Evolutionary conservation across 2,888 invertebrate species (phyloP).

Genomic region (Myathropa florea): DNA sequence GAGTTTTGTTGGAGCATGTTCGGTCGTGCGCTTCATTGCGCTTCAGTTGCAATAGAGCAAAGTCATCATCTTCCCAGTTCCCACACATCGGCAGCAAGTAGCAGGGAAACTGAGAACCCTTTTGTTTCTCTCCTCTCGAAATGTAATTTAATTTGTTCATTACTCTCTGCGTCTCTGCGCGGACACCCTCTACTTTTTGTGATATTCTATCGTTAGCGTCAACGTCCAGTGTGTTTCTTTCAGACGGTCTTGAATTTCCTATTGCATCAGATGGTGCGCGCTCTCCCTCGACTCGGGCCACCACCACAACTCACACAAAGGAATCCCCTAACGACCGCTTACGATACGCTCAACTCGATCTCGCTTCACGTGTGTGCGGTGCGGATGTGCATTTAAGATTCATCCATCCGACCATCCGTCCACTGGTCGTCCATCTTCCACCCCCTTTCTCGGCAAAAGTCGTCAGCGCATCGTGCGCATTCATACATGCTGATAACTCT

Average conservation of each 20-base stretch:
- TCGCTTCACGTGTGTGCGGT: conserved; percentile 16
- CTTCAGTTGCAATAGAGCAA: conserved; percentile 37
- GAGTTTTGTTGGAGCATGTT: conserved; percentile 50
- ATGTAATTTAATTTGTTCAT: conserved; percentile 53
- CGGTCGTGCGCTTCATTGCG: conserved; percentile 54
- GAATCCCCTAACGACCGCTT: not conserved
- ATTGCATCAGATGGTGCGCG: conserved; percentile 44
- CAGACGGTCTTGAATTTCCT: conserved; percentile 40
- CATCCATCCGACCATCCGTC: conserved; percentile 3
- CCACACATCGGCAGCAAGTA: conserved; percentile 18
- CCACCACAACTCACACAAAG: conserved; percentile 9
- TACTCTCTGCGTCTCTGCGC: not conserved
- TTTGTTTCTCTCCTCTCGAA: conserved; percentile 3
- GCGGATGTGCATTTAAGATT: conserved; percentile 49
- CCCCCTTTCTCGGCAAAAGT: conserved; percentile 30
- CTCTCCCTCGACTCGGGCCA: not conserved
- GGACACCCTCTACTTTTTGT: conserved; percentile 20
- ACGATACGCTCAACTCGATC: not conserved
- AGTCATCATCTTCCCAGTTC: conserved; percentile 1
- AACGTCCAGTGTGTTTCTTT: conserved; percentile 53
- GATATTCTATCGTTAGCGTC: conserved; percentile 59
- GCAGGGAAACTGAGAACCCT: conserved; percentile 51
- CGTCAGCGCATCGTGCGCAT: conserved; percentile 18
- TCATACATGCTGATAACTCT: conserved; percentile 47
- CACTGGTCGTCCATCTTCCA: not conserved